Conservation (phyloP, 2,113 vertebrate genomes). For the Kryptolebias marmoratus region DNA sequence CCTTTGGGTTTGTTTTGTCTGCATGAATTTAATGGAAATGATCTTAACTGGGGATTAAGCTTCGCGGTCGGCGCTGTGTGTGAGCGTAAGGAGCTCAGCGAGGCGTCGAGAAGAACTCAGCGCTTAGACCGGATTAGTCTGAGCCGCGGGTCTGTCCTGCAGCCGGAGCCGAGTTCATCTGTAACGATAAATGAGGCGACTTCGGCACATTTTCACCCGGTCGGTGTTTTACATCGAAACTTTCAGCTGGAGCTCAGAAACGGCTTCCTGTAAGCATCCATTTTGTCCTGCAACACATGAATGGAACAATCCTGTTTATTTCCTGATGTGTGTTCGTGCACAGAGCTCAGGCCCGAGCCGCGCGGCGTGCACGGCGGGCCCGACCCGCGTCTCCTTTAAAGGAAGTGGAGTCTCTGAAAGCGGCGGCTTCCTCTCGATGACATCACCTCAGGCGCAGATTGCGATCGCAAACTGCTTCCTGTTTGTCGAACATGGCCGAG, state of each 20-base stretch:
- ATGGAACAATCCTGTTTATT: constrained; percentile 41
- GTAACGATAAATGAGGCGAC: neutral
- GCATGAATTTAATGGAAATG: neutral
- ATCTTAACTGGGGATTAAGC: constrained; percentile 51
- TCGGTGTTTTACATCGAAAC: neutral
- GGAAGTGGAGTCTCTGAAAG: constrained; percentile 59
- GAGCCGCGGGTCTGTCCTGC: constrained; percentile 7
- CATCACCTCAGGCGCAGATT: constrained; percentile 68
- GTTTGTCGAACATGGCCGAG: constrained; percentile 66
- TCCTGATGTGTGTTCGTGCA: constrained; percentile 33
- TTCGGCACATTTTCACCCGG: neutral
- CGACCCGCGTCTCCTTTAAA: constrained; percentile 72
- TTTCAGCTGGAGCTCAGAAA: neutral
- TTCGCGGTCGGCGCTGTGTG: constrained; percentile 15
- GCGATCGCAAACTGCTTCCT: constrained; percentile 78
- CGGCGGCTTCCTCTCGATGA: constrained; percentile 68
- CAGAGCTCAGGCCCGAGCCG: constrained; percentile 12
- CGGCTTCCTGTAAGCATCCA: constrained; percentile 25
- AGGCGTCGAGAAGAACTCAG: constrained; percentile 30
- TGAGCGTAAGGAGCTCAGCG: constrained; percentile 30
- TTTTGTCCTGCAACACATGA: constrained; percentile 1
- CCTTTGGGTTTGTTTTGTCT: constrained; percentile 25
- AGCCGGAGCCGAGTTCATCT: constrained; percentile 19
- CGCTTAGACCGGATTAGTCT: constrained; percentile 64
- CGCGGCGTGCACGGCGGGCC: constrained; percentile 2